phyloP scores from a whole-genome alignment of 1,140 invertebrate species.

The Hycleus phaleratus region DNA sequence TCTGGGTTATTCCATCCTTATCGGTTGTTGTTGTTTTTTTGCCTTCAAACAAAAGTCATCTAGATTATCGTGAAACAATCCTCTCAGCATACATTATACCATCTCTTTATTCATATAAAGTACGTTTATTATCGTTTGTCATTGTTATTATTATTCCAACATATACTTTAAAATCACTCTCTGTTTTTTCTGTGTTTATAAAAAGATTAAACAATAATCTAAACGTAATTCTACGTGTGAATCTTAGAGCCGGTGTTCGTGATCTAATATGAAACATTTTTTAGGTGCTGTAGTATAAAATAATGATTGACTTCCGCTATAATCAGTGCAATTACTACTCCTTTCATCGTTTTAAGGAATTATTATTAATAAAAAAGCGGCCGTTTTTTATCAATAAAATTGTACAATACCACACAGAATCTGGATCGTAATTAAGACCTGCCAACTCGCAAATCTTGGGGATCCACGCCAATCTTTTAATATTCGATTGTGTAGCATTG shows the following conservation, averaged over 20 bases:
- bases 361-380: no score
- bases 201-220: conserved; percentile 4
- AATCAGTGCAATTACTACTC: neutral
- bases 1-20: conserved; percentile 14
- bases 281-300: neutral
- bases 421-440: no score
- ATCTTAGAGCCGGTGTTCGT: conserved; percentile 12
- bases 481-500: no score
- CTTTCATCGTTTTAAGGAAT: no score
- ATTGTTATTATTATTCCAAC: neutral
- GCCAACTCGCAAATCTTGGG: no score
- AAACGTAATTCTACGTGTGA: conserved; percentile 15
- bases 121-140: conserved; percentile 1
- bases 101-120: neutral
- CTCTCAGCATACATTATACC: neutral
- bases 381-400: no score
- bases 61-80: conserved; percentile 6
- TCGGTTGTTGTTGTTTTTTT: neutral
- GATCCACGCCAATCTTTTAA: no score
- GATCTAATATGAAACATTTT: conserved; percentile 16
- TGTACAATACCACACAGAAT: no score
- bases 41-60: conserved; percentile 1
- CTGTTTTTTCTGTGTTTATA: neutral
- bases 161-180: conserved; percentile 5
- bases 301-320: conserved; percentile 13